Conservation (phyloP, 2,113 vertebrate species). For the Boleophthalmus pectinirostris region DNA sequence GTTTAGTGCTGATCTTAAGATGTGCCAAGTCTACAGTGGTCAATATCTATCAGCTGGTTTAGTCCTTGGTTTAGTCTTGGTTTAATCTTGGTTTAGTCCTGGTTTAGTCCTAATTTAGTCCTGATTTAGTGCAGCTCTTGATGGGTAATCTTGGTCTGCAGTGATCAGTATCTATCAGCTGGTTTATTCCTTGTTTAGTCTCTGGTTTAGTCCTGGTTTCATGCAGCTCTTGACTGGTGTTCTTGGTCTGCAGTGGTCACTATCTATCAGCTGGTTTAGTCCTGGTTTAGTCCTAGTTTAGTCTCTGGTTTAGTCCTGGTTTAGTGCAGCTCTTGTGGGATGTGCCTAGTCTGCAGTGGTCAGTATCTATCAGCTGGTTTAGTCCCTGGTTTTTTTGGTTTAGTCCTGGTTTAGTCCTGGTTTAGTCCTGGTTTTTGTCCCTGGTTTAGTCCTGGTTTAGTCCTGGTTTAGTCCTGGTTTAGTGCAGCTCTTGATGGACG, state of each 20-base stretch:
- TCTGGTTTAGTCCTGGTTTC: no score
- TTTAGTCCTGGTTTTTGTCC: background rate
- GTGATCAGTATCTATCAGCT: background rate
- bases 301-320: no score
- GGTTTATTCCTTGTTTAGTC: background rate
- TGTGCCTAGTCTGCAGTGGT: no score
- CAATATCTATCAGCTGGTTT: background rate
- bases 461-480: background rate
- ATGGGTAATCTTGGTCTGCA: background rate
- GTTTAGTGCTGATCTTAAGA: no score
- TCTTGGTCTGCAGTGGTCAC: no score
- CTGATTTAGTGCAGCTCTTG: background rate
- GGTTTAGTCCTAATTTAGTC: background rate
- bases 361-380: background rate
- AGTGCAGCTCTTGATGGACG: background rate
- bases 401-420: background rate
- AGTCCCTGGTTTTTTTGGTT: background rate
- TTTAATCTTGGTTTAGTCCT: background rate
- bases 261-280: background rate
- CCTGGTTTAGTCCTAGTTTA: no score
- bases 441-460: background rate
- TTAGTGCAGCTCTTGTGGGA: no score
- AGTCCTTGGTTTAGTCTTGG: background rate
- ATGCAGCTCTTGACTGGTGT: background rate
- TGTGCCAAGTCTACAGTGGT: no score